Percentiles rank a stretch among this genome's conserved stretches.
phyloP scores from a whole-genome alignment of 2,113 vertebrate genomes.

The Cettia cetti region DNA sequence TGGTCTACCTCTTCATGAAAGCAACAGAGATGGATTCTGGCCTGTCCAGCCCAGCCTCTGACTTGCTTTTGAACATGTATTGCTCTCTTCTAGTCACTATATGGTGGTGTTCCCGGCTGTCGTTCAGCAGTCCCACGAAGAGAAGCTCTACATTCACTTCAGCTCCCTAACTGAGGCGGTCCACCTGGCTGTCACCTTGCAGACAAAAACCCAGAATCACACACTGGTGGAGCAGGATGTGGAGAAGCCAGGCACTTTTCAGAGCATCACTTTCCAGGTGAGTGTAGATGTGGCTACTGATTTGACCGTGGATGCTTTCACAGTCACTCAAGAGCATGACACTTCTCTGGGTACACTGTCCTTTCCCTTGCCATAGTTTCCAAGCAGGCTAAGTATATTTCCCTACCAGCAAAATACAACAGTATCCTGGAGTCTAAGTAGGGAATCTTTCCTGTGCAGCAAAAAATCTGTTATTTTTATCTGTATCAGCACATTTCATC shows the following conservation, averaged over 20 bases:
- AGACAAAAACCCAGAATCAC: neutral
- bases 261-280: slow-evolving; percentile 38
- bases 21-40: slow-evolving; percentile 11
- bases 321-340: neutral
- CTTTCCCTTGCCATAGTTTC: neutral
- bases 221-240: slow-evolving; percentile 35
- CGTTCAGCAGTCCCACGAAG: neutral
- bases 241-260: slow-evolving; percentile 18
- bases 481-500: neutral
- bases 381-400: neutral
- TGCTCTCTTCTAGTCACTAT: slow-evolving; percentile 21
- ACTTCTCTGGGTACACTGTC: neutral
- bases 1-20: neutral
- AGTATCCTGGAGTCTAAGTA: neutral
- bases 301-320: neutral
- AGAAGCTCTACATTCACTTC: slow-evolving; percentile 43
- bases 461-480: neutral
- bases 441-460: neutral
- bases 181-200: slow-evolving; percentile 20
- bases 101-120: slow-evolving; percentile 43
- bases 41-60: neutral
- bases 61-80: neutral
- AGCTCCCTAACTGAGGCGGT: neutral
- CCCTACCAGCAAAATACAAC: neutral
- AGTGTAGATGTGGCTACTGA: neutral